Evolutionary conservation across 2,797 vertebrate genomes (phyloP).

Genomic region (Leptodactylus fallax): DNA sequence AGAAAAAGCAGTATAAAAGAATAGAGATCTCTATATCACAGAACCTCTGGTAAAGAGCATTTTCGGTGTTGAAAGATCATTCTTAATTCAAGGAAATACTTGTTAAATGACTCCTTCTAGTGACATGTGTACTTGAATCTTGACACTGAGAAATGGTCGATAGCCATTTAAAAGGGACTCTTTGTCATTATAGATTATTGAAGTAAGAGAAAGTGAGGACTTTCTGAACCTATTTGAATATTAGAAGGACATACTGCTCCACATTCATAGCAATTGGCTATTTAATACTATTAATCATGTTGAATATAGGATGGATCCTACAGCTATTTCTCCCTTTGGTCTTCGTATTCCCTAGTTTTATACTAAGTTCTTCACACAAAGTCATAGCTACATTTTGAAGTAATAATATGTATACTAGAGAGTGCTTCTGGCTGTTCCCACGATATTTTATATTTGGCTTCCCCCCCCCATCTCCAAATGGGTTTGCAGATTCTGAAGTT

Average conservation of each 20-base stretch:
- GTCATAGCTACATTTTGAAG: slow-evolving; percentile 24
- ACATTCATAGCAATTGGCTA: slow-evolving; percentile 19
- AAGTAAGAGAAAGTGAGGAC: background rate
- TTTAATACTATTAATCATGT: background rate
- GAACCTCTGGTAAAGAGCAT: background rate
- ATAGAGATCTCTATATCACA: background rate
- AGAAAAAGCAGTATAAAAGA: background rate
- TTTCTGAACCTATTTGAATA: background rate
- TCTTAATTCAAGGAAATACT: background rate
- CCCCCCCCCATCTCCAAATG: slow-evolving; percentile 46
- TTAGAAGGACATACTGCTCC: slow-evolving; percentile 12
- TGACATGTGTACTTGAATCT: background rate
- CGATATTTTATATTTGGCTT: slow-evolving; percentile 49
- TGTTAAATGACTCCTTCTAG: background rate
- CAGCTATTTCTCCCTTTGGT: background rate
- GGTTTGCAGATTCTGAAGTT: slow-evolving; percentile 57
- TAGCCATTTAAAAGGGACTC: background rate
- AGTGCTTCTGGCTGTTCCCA: slow-evolving; percentile 37
- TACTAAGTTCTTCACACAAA: slow-evolving; percentile 32
- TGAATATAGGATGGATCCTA: background rate
- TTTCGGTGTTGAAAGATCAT: background rate
- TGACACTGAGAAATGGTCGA: background rate
- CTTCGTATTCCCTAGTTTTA: slow-evolving; percentile 30
- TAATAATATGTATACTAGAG: slow-evolving; percentile 40
- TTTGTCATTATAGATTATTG: background rate